phyloP scores from a whole-genome alignment of 2,113 vertebrate genomes.

The Columba janthina region DNA sequence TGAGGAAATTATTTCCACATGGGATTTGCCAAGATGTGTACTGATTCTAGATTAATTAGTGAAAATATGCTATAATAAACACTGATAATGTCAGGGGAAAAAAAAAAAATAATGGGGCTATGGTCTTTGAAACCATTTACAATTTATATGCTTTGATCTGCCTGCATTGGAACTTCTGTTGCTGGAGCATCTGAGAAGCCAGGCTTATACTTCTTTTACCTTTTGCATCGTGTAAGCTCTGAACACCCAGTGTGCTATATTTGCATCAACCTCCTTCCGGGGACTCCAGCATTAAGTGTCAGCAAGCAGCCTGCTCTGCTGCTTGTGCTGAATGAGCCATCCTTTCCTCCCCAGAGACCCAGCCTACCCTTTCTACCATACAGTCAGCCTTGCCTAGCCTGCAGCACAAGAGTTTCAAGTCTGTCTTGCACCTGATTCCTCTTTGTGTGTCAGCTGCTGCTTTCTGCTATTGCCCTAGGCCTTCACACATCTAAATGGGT shows the following conservation, averaged over 20 bases:
- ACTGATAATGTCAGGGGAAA: not conserved
- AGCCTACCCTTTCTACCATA: not conserved
- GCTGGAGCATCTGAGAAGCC: not conserved
- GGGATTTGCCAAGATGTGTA: not conserved
- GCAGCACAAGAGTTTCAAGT: not conserved
- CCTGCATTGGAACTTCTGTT: not conserved
- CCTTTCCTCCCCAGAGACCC: not conserved
- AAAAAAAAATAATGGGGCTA: no score
- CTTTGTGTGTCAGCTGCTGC: not conserved
- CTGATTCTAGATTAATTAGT: not conserved
- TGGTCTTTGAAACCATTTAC: not conserved
- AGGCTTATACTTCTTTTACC: slow-evolving; percentile 3
- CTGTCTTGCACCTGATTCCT: not conserved
- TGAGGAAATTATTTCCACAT: not conserved
- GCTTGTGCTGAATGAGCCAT: not conserved
- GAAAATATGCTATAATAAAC: not conserved
- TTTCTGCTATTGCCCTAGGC: not conserved
- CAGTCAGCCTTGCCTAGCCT: not conserved
- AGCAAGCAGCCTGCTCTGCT: not conserved
- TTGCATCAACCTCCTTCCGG: not conserved
- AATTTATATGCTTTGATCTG: not conserved
- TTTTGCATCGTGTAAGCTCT: slow-evolving; percentile 6
- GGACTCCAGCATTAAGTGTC: not conserved
- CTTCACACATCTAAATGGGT: not conserved
- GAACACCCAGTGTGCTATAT: not conserved